These are phyloP conservation scores for Chironomus tentans DNA, from an alignment of 2,888 invertebrate genomes.

Conservation along the genomic window DNA sequence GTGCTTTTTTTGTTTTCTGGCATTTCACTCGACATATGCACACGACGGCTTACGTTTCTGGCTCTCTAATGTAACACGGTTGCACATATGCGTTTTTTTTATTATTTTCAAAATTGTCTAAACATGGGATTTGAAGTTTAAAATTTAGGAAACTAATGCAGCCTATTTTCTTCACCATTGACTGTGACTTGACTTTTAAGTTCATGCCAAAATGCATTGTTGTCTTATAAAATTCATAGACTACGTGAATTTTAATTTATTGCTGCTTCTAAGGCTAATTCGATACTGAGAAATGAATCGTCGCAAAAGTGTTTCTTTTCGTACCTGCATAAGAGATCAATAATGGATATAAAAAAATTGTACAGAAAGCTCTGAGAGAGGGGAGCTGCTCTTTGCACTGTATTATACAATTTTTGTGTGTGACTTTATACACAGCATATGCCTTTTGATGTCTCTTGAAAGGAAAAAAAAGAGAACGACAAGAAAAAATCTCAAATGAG, in stretches of 20 bases:
- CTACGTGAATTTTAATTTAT: background rate
- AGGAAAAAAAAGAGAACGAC: background rate
- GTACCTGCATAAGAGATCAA: background rate
- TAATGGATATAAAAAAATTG: background rate
- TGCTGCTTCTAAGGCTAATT: slow-evolving; percentile 4
- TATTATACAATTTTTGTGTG: no score
- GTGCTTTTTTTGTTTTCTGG: slow-evolving; percentile 5
- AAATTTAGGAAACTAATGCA: background rate
- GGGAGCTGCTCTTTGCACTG: background rate
- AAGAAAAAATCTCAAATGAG: background rate
- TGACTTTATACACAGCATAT: no score
- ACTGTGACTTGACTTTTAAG: background rate
- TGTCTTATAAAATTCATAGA: background rate
- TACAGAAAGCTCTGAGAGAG: background rate
- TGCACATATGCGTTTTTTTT: background rate
- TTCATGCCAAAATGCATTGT: background rate
- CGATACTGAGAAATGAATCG: background rate
- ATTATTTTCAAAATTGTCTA: background rate
- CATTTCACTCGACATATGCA: slow-evolving; percentile 1
- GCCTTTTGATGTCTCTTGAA: background rate
- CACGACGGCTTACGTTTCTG: background rate
- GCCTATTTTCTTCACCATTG: background rate
- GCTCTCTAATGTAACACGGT: background rate
- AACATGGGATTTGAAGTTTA: background rate
- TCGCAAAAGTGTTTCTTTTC: background rate